Base-by-base conservation (phyloP, 1,140 invertebrate genomes). In the Mizuhopecten yessoensis region DNA sequence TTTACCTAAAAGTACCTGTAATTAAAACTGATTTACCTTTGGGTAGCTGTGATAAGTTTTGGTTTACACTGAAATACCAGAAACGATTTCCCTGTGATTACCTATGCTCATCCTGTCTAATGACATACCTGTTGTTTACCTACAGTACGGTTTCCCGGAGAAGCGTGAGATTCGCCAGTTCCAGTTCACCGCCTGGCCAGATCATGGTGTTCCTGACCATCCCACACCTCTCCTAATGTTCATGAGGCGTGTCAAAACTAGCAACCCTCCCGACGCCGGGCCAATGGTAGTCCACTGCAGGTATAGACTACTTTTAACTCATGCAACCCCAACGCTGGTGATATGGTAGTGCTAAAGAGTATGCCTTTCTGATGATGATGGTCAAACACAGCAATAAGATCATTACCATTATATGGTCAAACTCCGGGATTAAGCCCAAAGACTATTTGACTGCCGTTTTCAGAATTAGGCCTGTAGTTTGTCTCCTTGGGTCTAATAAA, bases 161-260 rank as follows among this genome's bases (percentile, higher is more conserved):
- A 96, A 98, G 29, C 97, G 99, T 0, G 99, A 99, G 96, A 98
- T 99, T n/a, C 98, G 99, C 93, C 99, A 99, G 96, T 97, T 99
- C 88, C 99, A 99, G 96, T 99, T 99, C 96, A 99, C 99, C 0
- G 99, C 99, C 3, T 99, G 99, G 99, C 99, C 99, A 0, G 99
- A 99, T 96, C 99, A 99, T 95, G 99, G 99, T 0, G 99, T 99
- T 0, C 99, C 99, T 0, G 99, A 99, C 95, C 99, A 99, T 97
- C 99, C 99, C 0, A 99, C 99, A 0, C 99, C 99, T 0, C 99
- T 99, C 97, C 97, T 99, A 42, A 99, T 99, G 97, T 99, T 99
- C 97, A 97, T 99, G 93, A 97, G 99, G 75, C 97, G 99, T 88
- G 99, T 99, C 3, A 98, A 98, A 93, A 98, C 95, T 29, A 94